Evolutionary conservation across 2,888 invertebrate genomes (phyloP), one percentile per base, ranked within the genome.

Genomic region (Antheraea yamamai): DNA sequence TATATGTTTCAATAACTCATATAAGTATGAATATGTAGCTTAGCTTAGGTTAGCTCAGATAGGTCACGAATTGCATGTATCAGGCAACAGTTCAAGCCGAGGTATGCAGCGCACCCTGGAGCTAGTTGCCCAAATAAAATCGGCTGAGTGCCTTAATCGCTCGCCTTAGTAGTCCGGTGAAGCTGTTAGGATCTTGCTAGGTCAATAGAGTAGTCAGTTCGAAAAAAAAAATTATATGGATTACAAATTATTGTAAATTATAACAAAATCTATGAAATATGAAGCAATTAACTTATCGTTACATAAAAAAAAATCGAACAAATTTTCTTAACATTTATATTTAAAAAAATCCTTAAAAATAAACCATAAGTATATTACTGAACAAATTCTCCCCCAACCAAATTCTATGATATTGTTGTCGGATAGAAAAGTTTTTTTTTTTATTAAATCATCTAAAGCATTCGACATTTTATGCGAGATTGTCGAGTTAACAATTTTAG

Each of bases 401-500:
- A 70, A 20, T 20, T 70, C 70, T 70, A 6, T 26, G 30, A 61
- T 47, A 39, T 73, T 58, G 23, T 73, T 64, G 23, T 73, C 7
- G 23, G 35, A 73, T 66, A 68, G 51, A 39, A 47, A 73, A 73
- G n/a, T 20, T 73, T 77, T 76, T 77, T 79, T 79, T 78, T 79
- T 77, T 66, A 82, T 81, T 85, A 84, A 85, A 85, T 82, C 81
- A 81, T 80, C 81, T 84, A 83, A 84, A 78, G 83, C 81, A 87
- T 87, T 87, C 81, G 86, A 82, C 77, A 78, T 84, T 81, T 78
- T 82, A 80, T 84, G 80, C 83, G 78, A 84, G 82, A 88, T 86
- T 87, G 86, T 89, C 88, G 91, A 84, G 85, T 79, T 83, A 88
- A 90, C 89, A 89, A 90, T 90, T 88, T 89, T 78, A 85, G 91